Percentiles rank a stretch among this genome's conserved stretches.
phyloP scores from a whole-genome alignment of 1,140 invertebrate species.

The Drosophila biarmipes region DNA sequence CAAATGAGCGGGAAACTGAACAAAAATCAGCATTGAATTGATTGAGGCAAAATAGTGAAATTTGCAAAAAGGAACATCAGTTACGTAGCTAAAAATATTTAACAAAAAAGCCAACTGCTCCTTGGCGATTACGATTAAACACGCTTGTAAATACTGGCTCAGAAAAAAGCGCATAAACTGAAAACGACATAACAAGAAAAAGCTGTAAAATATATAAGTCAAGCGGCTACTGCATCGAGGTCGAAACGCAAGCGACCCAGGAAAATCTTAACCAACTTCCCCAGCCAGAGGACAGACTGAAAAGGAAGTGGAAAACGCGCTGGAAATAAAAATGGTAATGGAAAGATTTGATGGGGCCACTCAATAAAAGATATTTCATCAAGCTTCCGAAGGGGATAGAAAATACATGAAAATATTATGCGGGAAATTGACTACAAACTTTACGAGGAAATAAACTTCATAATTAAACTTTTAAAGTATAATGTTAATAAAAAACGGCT shows the following conservation, averaged over 20 bases:
- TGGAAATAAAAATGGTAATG: constrained; percentile 33
- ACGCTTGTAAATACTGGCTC: constrained; percentile 77
- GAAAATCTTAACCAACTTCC: constrained; percentile 53
- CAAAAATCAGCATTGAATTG: constrained; percentile 64
- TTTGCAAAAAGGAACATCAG: constrained; percentile 35
- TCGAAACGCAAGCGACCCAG: constrained; percentile 60
- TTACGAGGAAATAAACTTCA: neutral
- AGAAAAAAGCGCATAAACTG: constrained; percentile 15
- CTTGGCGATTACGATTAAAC: constrained; percentile 73
- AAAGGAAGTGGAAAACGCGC: constrained; percentile 29
- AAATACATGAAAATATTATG: neutral
- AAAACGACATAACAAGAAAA: constrained; percentile 21
- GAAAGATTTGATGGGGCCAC: constrained; percentile 36
- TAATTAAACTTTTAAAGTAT: too few relatives aligned
- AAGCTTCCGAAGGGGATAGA: constrained; percentile 11
- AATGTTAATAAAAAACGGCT: too few relatives aligned
- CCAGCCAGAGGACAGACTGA: constrained; percentile 29
- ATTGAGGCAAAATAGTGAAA: constrained; percentile 52
- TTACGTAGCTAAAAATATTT: constrained; percentile 1
- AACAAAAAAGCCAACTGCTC: constrained; percentile 36
- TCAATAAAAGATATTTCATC: constrained; percentile 21
- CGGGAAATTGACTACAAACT: neutral
- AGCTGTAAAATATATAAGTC: constrained; percentile 36
- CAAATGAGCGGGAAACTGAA: constrained; percentile 72
- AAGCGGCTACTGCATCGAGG: constrained; percentile 51